These are phyloP conservation scores for Sus scrofa DNA, from an alignment of 2,113 vertebrate genomes.

Conservation along the genomic window DNA sequence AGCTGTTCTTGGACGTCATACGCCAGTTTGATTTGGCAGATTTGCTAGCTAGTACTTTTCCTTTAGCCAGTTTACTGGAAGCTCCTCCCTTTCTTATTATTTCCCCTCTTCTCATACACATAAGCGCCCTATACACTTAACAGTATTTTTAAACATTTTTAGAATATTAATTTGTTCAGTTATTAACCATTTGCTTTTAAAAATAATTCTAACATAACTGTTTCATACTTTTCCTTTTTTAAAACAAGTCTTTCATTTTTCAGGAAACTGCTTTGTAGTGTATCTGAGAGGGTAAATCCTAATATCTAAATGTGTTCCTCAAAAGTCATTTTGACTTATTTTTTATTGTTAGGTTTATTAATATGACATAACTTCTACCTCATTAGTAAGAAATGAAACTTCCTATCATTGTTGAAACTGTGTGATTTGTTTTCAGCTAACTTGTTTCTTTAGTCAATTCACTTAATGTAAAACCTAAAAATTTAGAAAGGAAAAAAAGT, in stretches of 20 bases:
- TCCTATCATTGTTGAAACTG: neutral
- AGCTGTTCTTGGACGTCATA: slow-evolving; percentile 33
- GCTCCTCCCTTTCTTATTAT: neutral
- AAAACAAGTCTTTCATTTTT: slow-evolving; percentile 46
- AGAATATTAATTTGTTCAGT: slow-evolving; percentile 8
- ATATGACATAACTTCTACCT: neutral
- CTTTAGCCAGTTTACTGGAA: slow-evolving; percentile 46
- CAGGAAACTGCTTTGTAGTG: neutral
- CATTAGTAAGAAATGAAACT: slow-evolving; percentile 14
- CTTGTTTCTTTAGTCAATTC: slow-evolving; percentile 14
- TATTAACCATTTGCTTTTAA: slow-evolving; percentile 1
- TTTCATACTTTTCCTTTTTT: slow-evolving; percentile 37
- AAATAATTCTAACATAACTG: neutral
- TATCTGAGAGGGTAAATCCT: neutral
- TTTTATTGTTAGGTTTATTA: slow-evolving; percentile 12
- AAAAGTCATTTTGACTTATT: slow-evolving; percentile 27
- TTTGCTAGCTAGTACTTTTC: slow-evolving; percentile 72
- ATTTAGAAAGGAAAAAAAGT: neutral
- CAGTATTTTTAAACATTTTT: slow-evolving; percentile 53
- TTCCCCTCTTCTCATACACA: neutral
- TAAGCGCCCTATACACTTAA: neutral
- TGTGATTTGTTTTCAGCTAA: neutral
- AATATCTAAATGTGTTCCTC: neutral
- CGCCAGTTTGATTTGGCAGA: slow-evolving; percentile 67
- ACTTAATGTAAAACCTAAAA: neutral